phyloP scores from a whole-genome alignment of 2,888 invertebrate species.

The Tricholauxania praeusta region DNA sequence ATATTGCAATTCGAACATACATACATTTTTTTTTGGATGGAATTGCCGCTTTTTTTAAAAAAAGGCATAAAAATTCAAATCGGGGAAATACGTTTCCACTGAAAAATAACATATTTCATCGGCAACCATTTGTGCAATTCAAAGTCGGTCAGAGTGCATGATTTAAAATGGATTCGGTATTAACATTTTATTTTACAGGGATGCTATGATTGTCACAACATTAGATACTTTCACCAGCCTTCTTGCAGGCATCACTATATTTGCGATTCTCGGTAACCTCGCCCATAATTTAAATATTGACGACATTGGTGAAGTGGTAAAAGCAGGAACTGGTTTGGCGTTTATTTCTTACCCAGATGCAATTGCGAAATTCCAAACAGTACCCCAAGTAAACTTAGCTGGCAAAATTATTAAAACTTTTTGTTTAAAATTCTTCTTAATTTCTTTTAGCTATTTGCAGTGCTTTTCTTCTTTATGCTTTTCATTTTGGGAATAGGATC shows the following conservation, averaged over 20 bases:
- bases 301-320: slow-evolving; percentile 74
- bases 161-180: too few relatives aligned
- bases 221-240: slow-evolving; percentile 83
- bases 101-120: too few relatives aligned
- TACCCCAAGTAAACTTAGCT: slow-evolving; percentile 74
- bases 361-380: slow-evolving; percentile 76
- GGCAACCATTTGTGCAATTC: too few relatives aligned
- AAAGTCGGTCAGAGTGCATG: too few relatives aligned
- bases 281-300: slow-evolving; percentile 73
- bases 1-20: not conserved
- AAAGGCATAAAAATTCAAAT: too few relatives aligned
- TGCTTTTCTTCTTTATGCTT: slow-evolving; percentile 85
- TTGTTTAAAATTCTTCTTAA: slow-evolving; percentile 15
- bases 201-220: slow-evolving; percentile 82
- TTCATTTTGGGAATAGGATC: slow-evolving; percentile 81
- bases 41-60: too few relatives aligned
- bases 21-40: too few relatives aligned
- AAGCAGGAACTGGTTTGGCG: slow-evolving; percentile 80
- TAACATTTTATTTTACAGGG: slow-evolving; percentile 67
- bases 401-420: not conserved
- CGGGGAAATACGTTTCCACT: too few relatives aligned
- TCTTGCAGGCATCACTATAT: slow-evolving; percentile 82
- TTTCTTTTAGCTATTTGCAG: slow-evolving; percentile 73
- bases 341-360: slow-evolving; percentile 87
- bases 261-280: slow-evolving; percentile 82